Evolutionary conservation across 2,888 invertebrate species (phyloP), one percentile per base, ranked within the genome.

Genomic region (Encarsia formosa): DNA sequence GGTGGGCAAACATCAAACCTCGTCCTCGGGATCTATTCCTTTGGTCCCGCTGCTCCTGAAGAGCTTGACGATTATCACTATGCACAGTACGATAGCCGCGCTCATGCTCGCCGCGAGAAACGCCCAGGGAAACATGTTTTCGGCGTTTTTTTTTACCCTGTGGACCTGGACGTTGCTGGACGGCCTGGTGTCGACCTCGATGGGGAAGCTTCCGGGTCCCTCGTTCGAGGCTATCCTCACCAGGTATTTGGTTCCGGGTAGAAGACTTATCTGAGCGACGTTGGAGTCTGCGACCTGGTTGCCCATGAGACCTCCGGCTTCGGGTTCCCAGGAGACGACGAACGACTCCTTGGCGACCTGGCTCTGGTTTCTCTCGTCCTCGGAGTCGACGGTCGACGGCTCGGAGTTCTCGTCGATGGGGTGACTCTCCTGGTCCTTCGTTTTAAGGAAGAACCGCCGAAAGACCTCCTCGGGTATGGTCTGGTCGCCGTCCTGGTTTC

Each of bases 271-370:
- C 51, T 74, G 72, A 0, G 72, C 72, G 0, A 59, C 63, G 32
- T 66, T 67, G 3, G 67, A 63, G 23, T 74, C 72, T 1, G 72
- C 67, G 1, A 71, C 71, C 51, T 73, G 73, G 44, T 74, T 73
- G 13, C 73, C 73, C 69, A 69, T 73, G 4, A 72, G 58, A 9
- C 73, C 73, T 0, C 73, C 73, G 2, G 71, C 63, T 45, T 71
- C 69, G 0, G 73, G 71, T 42, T 71, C 70, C 73, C 73, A 73
- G 4, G 72, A 69, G 0, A 73, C 70, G 6, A 73, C 68, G 49
- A 64, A 73, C 0, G 70, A 66, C 24, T 69, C 64, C 29, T 63
- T 63, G 5, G 49, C 54, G 2, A 56, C 55, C 15, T 59, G 51
- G 20, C 51, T 51, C 5, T 38, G 48, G 15, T 45, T 41, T 2